Evolutionary conservation across 2,888 invertebrate genomes (phyloP).

Genomic region (Diachrysia chrysitis): DNA sequence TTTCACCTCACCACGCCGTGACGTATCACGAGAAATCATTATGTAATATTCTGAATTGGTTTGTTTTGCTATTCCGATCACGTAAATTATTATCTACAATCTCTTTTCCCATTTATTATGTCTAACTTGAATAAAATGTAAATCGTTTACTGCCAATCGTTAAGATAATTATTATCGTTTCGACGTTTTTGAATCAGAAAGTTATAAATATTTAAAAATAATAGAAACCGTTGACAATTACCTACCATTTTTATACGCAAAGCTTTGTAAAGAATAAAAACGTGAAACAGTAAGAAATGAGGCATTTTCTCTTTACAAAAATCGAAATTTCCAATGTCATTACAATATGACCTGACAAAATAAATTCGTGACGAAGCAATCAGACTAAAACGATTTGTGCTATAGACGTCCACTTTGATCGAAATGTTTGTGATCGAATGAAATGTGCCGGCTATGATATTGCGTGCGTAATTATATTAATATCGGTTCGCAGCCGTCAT

Average conservation of each 20-base stretch:
- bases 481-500: not conserved
- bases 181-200: conserved; percentile 48
- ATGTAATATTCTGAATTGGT: conserved; percentile 50
- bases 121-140: conserved; percentile 27
- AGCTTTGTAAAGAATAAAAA: conserved; percentile 47
- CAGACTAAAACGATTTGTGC: conserved; percentile 48
- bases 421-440: conserved; percentile 12
- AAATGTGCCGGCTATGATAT: not conserved
- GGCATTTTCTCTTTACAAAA: conserved; percentile 57
- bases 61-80: conserved; percentile 52
- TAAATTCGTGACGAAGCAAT: conserved; percentile 61
- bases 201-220: conserved; percentile 26
- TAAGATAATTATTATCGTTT: conserved; percentile 21
- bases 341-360: conserved; percentile 55
- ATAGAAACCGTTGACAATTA: conserved; percentile 38
- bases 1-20: conserved; percentile 70
- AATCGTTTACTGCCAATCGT: conserved; percentile 38
- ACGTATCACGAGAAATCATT: conserved; percentile 53
- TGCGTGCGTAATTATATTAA: conserved; percentile 2
- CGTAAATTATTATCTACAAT: conserved; percentile 54
- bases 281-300: conserved; percentile 37
- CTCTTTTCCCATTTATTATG: conserved; percentile 47
- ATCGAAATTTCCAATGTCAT: conserved; percentile 57
- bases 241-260: conserved; percentile 45
- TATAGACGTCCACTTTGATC: conserved; percentile 53